These are phyloP conservation scores for Catharus minimus DNA, from an alignment of 2,113 vertebrate genomes.

Conservation along the genomic window DNA sequence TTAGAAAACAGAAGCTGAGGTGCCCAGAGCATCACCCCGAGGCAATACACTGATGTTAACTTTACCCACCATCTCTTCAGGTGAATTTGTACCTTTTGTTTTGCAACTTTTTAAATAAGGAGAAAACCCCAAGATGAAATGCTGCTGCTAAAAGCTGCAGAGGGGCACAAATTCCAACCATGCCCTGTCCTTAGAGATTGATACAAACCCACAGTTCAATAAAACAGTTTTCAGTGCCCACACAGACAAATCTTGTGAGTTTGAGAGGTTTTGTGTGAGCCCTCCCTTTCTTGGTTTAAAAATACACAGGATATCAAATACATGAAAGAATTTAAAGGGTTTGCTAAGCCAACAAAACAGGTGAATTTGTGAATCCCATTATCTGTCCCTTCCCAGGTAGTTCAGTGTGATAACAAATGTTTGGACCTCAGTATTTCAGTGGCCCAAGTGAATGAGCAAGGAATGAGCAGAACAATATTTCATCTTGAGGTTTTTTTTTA, in stretches of 20 bases:
- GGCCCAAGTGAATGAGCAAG: background rate
- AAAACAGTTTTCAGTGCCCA: background rate
- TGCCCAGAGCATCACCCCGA: background rate
- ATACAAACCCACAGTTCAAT: background rate
- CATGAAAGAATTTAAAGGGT: background rate
- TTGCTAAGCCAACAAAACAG: background rate
- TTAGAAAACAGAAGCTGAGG: background rate
- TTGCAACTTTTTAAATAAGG: background rate
- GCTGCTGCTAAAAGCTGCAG: background rate
- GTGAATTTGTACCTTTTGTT: background rate
- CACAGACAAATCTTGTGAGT: background rate
- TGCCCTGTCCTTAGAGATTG: background rate
- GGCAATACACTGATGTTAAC: background rate
- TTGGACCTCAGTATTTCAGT: background rate
- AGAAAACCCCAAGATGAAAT: background rate
- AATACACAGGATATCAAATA: background rate
- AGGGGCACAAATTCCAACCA: background rate
- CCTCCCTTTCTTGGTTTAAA: background rate
- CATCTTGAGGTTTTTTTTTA: background rate
- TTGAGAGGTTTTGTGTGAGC: background rate
- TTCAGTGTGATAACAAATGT: background rate
- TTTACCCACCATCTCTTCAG: background rate
- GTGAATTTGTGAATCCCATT: background rate
- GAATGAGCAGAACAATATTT: background rate
- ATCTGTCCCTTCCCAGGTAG: background rate